Conservation (phyloP, 2,888 invertebrate species). For the Crioceris asparagi region DNA sequence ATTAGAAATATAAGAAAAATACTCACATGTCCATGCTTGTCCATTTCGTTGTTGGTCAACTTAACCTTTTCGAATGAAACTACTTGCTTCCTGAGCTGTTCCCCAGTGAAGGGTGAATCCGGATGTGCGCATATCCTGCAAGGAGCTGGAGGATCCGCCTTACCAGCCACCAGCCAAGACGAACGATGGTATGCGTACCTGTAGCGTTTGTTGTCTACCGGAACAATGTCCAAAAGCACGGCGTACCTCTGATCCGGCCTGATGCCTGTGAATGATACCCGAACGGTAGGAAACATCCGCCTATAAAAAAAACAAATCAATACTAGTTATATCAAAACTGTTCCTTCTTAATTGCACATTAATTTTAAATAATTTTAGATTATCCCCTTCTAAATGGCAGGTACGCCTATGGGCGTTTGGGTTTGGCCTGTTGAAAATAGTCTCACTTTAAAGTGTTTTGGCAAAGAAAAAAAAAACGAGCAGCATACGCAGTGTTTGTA, state of each 20-base stretch:
- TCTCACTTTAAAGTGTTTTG: too few relatives aligned
- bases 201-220: conserved; percentile 92
- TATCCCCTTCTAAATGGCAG: too few relatives aligned
- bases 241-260: conserved; percentile 78
- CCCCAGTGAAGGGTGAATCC: conserved; percentile 91
- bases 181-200: conserved; percentile 97
- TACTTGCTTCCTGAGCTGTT: conserved; percentile 91
- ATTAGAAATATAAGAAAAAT: too few relatives aligned
- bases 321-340: too few relatives aligned
- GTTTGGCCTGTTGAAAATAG: too few relatives aligned
- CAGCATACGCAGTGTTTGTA: too few relatives aligned
- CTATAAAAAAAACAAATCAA: conserved; percentile 44
- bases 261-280: conserved; percentile 83
- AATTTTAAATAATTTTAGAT: too few relatives aligned
- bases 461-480: too few relatives aligned
- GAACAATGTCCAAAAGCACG: conserved; percentile 92
- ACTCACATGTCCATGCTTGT: conserved; percentile 87
- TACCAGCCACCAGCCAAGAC: conserved; percentile 96
- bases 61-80: conserved; percentile 98
- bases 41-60: conserved; percentile 96
- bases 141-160: conserved; percentile 94
- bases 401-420: too few relatives aligned
- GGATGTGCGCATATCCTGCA: conserved; percentile 92
- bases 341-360: too few relatives aligned
- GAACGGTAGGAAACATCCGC: conserved; percentile 96